Evolutionary conservation across 2,797 vertebrate species (phyloP), one percentile per base, ranked within the genome.

Genomic region (Melanotaenia boesemani): DNA sequence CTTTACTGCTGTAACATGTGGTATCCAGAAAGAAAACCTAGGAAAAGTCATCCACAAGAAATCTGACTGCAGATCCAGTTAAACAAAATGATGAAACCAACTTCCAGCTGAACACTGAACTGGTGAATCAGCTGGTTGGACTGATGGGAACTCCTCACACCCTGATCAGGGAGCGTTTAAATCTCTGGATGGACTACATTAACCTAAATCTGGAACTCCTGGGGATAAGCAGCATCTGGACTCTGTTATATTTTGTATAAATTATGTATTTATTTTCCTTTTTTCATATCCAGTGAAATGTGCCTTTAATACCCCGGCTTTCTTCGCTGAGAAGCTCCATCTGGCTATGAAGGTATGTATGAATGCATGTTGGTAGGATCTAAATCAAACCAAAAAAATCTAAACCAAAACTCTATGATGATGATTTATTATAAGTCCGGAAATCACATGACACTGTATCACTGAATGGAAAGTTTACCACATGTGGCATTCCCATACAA

Each of bases 321-420:
- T 95, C 94, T 99, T 98, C 68, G 96, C 97, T 57, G 97, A 99
- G 92, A 98, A 95, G 58, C 95, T 99, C 16, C 78, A 97, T 50
- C 30, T 74, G 56, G 95, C 96, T 0, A 97, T 98, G 96, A 94
- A 97, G 95, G 97, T 98, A 93, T 30, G 75, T 81, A 52, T 63
- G 36, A 74, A 58, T 44, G 15, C 41, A 44, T 44, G 41, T 5
- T 15, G 41, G 41, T 4, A 16, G 39, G 39, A 36, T 11, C 36
- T 9, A 11, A 15, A 44, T 44, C 28, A 28, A 28, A 28, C 28
- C 28, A 28, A 28, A 28, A 32, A 7, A 32, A 32, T 6, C 32
- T 32, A 32, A 32, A 32, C 32, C 32, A 32, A 32, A 32, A 6
- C 32, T 32, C 32, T 32, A 32, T 32, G 32, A 32, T 32, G 32